A percentile compares a stretch with the other conserved stretches of the same genome.
phyloP scores from a whole-genome alignment of 2,888 invertebrate species.

The Cephus pygmeus region DNA sequence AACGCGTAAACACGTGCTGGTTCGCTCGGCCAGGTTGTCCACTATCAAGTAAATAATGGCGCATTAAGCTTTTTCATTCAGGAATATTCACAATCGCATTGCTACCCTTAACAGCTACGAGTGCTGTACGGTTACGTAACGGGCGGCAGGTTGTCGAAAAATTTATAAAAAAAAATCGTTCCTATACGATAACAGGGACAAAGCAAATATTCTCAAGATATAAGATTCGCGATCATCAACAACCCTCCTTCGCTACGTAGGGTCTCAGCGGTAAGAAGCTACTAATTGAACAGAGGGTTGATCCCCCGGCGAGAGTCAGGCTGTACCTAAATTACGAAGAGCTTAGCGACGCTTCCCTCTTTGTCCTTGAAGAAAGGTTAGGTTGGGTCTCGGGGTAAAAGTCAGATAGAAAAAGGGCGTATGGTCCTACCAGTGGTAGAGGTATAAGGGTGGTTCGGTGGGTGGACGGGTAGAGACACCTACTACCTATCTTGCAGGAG shows the following conservation, averaged over 20 bases:
- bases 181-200: neutral
- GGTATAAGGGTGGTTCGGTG: slow-evolving; percentile 24
- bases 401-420: neutral
- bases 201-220: neutral
- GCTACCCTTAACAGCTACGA: neutral
- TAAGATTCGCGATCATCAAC: neutral
- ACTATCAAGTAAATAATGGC: slow-evolving; percentile 65
- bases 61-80: slow-evolving; percentile 64
- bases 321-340: slow-evolving; percentile 6
- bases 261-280: neutral
- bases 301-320: neutral
- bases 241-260: neutral
- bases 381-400: neutral
- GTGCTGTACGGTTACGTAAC: neutral
- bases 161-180: neutral
- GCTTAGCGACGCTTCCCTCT: neutral
- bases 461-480: neutral
- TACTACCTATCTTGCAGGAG: slow-evolving; percentile 44
- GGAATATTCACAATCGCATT: slow-evolving; percentile 9
- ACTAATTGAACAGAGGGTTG: slow-evolving; percentile 5
- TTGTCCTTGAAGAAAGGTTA: neutral
- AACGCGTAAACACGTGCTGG: slow-evolving; percentile 64
- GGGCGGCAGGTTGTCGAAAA: neutral
- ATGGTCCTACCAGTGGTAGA: neutral
- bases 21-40: slow-evolving; percentile 58